Conservation (phyloP, 2,888 invertebrate genomes). For the Hipparchia semele region DNA sequence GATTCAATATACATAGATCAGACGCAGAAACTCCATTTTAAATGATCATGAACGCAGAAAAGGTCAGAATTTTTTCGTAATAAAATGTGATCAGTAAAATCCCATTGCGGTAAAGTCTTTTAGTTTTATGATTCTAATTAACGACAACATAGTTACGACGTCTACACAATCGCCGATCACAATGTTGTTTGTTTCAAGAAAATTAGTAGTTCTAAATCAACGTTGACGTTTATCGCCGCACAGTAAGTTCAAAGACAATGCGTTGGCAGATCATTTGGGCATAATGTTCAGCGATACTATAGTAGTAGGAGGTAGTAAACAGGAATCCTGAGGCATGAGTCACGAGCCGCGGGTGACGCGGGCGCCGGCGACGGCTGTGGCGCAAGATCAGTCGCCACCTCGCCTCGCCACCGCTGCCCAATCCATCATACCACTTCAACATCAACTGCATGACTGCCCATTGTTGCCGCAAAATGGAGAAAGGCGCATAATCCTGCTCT, state of each 20-base stretch:
- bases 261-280: conserved; percentile 79
- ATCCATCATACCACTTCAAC: conserved; percentile 42
- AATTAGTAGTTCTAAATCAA: conserved; percentile 64
- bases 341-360: conserved; percentile 56
- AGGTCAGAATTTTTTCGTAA: not conserved
- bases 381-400: conserved; percentile 46
- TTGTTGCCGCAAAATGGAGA: conserved; percentile 44
- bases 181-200: conserved; percentile 47
- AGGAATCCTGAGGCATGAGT: conserved; percentile 76
- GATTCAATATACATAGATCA: not conserved
- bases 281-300: conserved; percentile 70
- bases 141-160: conserved; percentile 32
- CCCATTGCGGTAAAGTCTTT: conserved; percentile 23
- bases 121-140: conserved; percentile 31
- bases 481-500: conserved; percentile 31
- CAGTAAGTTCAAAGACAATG: conserved; percentile 79
- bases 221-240: conserved; percentile 69
- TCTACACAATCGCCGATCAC: conserved; percentile 27
- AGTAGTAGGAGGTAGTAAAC: conserved; percentile 58
- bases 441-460: conserved; percentile 47
- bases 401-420: conserved; percentile 41
- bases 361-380: conserved; percentile 53
- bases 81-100: conserved; percentile 6
- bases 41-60: not conserved
- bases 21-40: not conserved